Conservation (phyloP, 1,140 invertebrate genomes). For the Apis laboriosa region DNA sequence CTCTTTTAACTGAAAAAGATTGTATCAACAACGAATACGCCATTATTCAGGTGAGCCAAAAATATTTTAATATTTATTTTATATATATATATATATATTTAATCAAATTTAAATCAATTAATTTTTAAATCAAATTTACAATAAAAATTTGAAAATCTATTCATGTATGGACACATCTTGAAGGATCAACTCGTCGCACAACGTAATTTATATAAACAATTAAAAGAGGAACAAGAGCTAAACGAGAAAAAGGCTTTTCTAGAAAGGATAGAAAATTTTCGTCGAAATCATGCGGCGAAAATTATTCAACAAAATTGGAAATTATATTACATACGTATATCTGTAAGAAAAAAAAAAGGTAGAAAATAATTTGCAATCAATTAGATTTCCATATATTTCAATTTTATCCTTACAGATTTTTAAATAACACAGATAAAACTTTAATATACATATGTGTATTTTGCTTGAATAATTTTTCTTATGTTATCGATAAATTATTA, state of each 20-base stretch:
- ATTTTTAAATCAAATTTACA: too few relatives aligned
- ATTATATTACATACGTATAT: conserved; percentile 59
- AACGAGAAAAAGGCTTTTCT: conserved; percentile 61
- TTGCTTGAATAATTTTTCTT: not conserved
- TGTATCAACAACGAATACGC: conserved; percentile 42
- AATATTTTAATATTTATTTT: not conserved
- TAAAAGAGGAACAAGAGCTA: conserved; percentile 68
- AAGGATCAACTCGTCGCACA: conserved; percentile 63
- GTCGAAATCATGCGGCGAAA: conserved; percentile 70
- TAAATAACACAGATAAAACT: not conserved
- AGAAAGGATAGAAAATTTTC: conserved; percentile 64
- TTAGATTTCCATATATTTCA: not conserved
- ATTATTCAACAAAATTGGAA: conserved; percentile 75
- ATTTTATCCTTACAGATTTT: not conserved
- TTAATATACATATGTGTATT: not conserved
- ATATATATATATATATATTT: too few relatives aligned
- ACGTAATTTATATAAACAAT: conserved; percentile 56
- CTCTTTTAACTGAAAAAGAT: conserved; percentile 51
- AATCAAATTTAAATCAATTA: too few relatives aligned
- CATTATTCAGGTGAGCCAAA: conserved; percentile 50
- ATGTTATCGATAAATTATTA: not conserved
- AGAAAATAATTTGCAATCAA: conserved; percentile 21
- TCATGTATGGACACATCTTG: not conserved
- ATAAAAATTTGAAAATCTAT: not conserved
- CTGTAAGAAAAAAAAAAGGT: conserved; percentile 62